Evolutionary conservation across 2,797 vertebrate genomes (phyloP).

Genomic region (Artibeus lituratus): DNA sequence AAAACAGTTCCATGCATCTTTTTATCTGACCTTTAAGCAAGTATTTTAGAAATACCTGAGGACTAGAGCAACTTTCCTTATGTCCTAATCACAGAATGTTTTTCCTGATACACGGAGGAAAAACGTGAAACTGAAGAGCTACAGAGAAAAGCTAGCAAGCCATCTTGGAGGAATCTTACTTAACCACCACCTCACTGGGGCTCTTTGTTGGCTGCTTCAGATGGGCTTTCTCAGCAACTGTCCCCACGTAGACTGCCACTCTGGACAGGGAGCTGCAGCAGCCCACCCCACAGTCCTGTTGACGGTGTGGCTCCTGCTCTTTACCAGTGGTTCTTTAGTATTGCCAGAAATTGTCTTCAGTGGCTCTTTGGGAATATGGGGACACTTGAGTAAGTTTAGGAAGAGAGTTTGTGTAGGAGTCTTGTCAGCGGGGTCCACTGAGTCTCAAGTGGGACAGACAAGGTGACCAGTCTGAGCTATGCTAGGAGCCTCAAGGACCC

Average conservation of each 20-base stretch:
- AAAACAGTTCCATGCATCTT: neutral
- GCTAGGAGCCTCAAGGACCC: neutral
- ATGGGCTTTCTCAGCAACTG: neutral
- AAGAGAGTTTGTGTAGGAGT: neutral
- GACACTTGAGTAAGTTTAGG: neutral
- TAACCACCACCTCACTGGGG: fast-evolving
- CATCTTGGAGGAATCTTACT: neutral
- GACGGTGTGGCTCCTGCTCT: neutral
- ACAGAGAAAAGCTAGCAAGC: neutral
- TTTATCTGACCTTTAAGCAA: neutral
- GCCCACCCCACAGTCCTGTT: fast-evolving
- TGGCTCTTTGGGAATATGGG: neutral
- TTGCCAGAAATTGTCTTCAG: neutral
- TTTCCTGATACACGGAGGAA: neutral
- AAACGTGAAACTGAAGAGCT: neutral
- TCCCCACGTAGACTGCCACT: neutral
- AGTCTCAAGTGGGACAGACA: neutral
- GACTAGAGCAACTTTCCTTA: neutral
- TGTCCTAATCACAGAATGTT: neutral
- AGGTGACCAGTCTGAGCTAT: neutral
- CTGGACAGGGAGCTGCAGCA: fast-evolving
- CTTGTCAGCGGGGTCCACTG: neutral
- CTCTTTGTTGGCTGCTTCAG: neutral
- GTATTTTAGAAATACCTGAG: neutral
- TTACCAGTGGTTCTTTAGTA: neutral